Evolutionary conservation across 2,797 vertebrate species (phyloP), one percentile per base, ranked within the genome.

Genomic region (Hafferia zeledoni): DNA sequence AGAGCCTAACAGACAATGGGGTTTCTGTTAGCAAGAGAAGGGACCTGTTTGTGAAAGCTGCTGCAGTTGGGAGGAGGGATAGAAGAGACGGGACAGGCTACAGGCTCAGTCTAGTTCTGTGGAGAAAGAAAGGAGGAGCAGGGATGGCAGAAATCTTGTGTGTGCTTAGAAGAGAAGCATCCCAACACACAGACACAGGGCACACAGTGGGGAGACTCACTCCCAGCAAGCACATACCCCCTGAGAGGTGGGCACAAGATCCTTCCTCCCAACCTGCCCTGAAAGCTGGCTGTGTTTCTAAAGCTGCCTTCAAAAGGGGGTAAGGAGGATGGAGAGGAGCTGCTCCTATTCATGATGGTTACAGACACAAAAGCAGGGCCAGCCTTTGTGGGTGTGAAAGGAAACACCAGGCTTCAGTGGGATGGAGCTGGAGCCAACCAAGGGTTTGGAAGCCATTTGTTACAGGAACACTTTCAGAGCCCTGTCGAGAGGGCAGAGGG

Each of bases 341-440:
- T 71, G 76, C 69, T 91, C 76, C 87, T 86, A 75, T 92, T 95
- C 92, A 94, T 4, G 69, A 47, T 23, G 5, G 24, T 30, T 83
- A 67, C 68, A 57, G 39, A 83, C 35, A 91, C 14, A 79, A 93
- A 90, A 94, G 89, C 72, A 70, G 30, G 52, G 80, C 24, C 87
- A 94, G 91, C 41, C 55, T 79, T 70, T 49, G 79, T 49, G 89
- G 67, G 80, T 90, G 57, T 70, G 80, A 95, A 93, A 95, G 83
- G 80, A 81, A 82, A 81, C 52, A 8, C 41, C 87, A 88, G 59
- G 70, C 85, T 95, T 93, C 91, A 94, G 4, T 14, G 56, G 37
- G 41, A 69, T 18, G 25, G 64, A 92, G 68, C 93, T 44, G 50
- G 75, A 95, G 95, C 95, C 96, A 95, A 95, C 83, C 85, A 82